Base-by-base conservation (phyloP, 2,113 vertebrate genomes). In the Gymnarchus niloticus region DNA sequence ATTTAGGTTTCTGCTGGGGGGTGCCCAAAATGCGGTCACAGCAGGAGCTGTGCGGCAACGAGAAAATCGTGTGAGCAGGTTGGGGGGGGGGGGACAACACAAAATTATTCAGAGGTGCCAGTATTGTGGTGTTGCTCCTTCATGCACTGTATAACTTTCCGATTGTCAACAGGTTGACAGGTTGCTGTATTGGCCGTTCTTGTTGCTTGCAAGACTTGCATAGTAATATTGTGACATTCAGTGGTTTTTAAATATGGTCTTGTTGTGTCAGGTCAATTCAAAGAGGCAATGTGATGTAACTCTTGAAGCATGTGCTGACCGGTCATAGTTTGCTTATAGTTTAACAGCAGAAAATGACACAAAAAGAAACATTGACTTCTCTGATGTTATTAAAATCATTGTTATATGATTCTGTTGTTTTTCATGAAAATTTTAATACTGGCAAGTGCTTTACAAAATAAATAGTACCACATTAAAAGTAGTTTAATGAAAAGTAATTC, bases 201-300 rank as follows among this genome's bases (percentile, higher is more conserved):
- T 37, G 80, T 90, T 84, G 51, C 76, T 87, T 90, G 83, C 83
- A 12, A 52, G 78, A 83, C 87, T 88, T 83, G 23, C n/a, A 28
- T 89, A 89, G 86, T 91, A 90, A 90, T 89, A 88, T 86, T 89
- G 89, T 87, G 85, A 93, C 89, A 44, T 83, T 89, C 85, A 81
- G 85, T 88, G 87, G 88, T 91, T 88, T n/a, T 91, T 88, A 88
- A 87, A 90, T 56, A 83, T 85, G 76, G 88, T 83, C 88, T 61
- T 56, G 85, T 91, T 48, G 46, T 73, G 41, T 80, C 37, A 49
- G 44, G 48, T 51, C 21, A 73, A 33, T 37, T 73, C 65, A 41
- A 37, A 17, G 33, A 41, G 65, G 19, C 17, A 41, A 73, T 41
- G 65, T 73, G 65, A 17, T 17, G 65, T 73, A 33, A 28, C 65